Percentiles rank a stretch among this genome's conserved stretches.
phyloP scores from a whole-genome alignment of 2,113 vertebrate genomes.

The Indicator maculatus region DNA sequence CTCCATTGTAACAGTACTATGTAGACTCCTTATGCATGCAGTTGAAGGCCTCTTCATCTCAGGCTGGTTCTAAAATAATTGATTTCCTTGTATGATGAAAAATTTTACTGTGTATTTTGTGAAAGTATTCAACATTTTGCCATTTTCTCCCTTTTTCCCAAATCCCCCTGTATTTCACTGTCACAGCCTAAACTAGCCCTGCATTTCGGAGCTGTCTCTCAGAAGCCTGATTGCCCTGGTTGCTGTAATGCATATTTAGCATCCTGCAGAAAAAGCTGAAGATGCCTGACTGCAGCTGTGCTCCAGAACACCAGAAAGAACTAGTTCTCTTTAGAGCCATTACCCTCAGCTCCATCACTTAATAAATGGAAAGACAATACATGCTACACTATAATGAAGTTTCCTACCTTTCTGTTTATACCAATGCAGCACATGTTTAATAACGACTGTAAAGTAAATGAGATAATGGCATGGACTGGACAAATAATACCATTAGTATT shows the following conservation, averaged over 20 bases:
- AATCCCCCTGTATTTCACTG: background rate
- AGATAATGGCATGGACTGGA: constrained; percentile 2
- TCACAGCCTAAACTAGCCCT: background rate
- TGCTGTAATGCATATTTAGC: constrained; percentile 56
- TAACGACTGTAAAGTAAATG: constrained; percentile 47
- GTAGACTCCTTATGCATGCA: background rate
- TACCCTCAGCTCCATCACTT: background rate
- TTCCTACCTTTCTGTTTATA: constrained; percentile 48
- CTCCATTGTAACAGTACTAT: background rate
- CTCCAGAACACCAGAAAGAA: constrained; percentile 3
- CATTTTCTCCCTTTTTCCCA: background rate
- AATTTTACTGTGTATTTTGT: background rate
- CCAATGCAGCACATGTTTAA: constrained; percentile 6
- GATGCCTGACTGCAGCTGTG: constrained; percentile 17
- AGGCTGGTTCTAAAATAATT: background rate
- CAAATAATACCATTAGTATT: constrained; percentile 4
- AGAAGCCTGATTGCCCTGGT: background rate
- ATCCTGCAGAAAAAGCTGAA: constrained; percentile 23
- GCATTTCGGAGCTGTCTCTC: background rate
- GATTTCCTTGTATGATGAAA: background rate
- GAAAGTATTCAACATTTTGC: constrained; percentile 1
- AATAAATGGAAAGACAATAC: constrained; percentile 41
- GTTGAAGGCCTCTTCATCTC: background rate
- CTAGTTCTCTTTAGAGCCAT: background rate
- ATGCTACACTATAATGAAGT: background rate